Conservation (phyloP, 2,113 vertebrate genomes). For the Maccullochella peelii region DNA sequence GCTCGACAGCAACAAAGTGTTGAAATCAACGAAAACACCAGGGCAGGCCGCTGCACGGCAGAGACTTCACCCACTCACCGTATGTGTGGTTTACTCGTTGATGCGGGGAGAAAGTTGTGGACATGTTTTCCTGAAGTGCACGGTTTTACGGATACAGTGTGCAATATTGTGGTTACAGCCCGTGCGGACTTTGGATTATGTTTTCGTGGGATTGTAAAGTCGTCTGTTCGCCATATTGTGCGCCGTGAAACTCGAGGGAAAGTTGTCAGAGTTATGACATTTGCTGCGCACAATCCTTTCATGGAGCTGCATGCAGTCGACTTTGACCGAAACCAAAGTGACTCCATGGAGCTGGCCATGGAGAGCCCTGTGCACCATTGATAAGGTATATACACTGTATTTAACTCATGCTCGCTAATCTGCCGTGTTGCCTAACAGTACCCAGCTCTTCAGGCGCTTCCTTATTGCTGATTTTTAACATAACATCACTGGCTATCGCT, state of each 20-base stretch:
- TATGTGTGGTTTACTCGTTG: constrained; percentile 53
- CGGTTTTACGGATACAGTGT: constrained; percentile 50
- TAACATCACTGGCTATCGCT: constrained; percentile 66
- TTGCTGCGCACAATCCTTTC: constrained; percentile 73
- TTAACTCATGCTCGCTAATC: constrained; percentile 34
- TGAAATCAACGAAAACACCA: constrained; percentile 52
- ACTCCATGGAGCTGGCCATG: constrained; percentile 70
- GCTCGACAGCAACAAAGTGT: background rate
- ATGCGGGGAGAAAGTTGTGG: constrained; percentile 75
- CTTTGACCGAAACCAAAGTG: constrained; percentile 78
- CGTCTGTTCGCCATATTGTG: constrained; percentile 70
- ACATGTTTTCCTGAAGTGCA: constrained; percentile 77
- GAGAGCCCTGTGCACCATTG: constrained; percentile 59
- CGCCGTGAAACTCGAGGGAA: constrained; percentile 71
- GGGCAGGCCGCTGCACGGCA: constrained; percentile 34
- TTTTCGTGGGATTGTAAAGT: constrained; percentile 34
- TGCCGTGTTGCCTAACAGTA: constrained; percentile 33
- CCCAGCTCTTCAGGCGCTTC: constrained; percentile 48
- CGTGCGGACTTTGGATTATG: constrained; percentile 41
- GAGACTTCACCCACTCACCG: constrained; percentile 36
- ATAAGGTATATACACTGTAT: constrained; percentile 62
- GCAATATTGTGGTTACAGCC: constrained; percentile 43
- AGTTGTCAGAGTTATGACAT: constrained; percentile 80
- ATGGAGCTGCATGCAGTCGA: constrained; percentile 81
- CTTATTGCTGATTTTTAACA: constrained; percentile 67